Conservation (phyloP, 2,113 vertebrate species). For the Ellobius talpinus region DNA sequence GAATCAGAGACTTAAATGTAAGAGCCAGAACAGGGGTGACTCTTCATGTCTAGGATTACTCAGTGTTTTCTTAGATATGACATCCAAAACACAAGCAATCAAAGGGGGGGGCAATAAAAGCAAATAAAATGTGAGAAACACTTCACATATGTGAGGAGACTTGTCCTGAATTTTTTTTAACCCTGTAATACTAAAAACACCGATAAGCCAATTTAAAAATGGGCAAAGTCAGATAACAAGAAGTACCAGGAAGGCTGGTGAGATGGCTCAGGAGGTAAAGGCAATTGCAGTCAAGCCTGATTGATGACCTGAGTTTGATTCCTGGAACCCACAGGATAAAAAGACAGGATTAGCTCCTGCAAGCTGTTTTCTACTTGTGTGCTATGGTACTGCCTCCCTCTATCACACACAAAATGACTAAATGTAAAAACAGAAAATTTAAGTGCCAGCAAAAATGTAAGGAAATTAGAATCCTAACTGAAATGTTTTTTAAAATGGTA, state of each 20-base stretch:
- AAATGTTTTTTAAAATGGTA: neutral
- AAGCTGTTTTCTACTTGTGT: neutral
- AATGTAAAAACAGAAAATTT: neutral
- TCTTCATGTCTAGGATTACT: neutral
- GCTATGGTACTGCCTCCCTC: neutral
- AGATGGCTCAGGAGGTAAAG: neutral
- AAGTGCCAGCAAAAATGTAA: neutral
- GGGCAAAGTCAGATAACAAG: neutral
- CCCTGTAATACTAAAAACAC: slow-evolving; percentile 33
- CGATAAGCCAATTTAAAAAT: slow-evolving; percentile 28
- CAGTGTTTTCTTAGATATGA: slow-evolving; percentile 14
- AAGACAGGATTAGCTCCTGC: neutral
- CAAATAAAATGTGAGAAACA: neutral
- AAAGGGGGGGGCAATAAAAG: neutral
- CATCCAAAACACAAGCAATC: slow-evolving; percentile 7
- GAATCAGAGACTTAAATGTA: slow-evolving; percentile 37
- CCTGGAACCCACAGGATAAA: neutral
- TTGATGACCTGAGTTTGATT: neutral
- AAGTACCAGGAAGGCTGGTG: neutral
- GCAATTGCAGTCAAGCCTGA: neutral
- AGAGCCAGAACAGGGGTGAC: neutral
- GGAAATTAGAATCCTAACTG: slow-evolving; percentile 21
- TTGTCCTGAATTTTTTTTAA: neutral
- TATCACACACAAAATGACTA: neutral
- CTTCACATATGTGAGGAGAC: neutral